phyloP scores from a whole-genome alignment of 1,140 invertebrate species.

The Dendroctonus valens region DNA sequence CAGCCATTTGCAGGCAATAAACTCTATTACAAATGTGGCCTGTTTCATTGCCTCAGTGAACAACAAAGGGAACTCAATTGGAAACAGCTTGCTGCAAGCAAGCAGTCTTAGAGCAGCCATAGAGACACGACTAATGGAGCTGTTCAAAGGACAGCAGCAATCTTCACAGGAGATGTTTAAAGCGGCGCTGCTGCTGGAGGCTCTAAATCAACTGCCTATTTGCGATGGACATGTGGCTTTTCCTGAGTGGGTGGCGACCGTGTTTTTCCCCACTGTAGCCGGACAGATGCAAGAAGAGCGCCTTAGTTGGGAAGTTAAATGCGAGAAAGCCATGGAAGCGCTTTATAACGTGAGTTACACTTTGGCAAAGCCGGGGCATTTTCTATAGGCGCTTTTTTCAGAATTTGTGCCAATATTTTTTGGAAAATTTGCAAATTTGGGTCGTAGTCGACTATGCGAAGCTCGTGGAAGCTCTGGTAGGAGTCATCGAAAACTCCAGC shows the following conservation, averaged over 20 bases:
- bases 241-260: no score
- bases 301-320: slow-evolving; percentile 9
- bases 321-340: slow-evolving; percentile 32
- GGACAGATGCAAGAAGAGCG: no score
- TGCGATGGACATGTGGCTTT: no score
- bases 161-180: slow-evolving; percentile 3
- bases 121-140: no score
- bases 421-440: slow-evolving; percentile 2
- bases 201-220: slow-evolving; percentile 10
- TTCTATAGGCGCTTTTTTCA: slow-evolving; percentile 6
- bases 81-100: no score
- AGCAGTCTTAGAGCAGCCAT: no score
- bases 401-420: slow-evolving; percentile 10
- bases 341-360: slow-evolving; percentile 36
- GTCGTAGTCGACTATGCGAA: slow-evolving; percentile 14
- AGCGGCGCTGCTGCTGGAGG: slow-evolving; percentile 14
- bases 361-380: background rate
- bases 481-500: slow-evolving; percentile 37
- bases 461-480: slow-evolving; percentile 16
- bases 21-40: slow-evolving; percentile 11
- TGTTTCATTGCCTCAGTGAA: slow-evolving; percentile 1
- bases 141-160: no score
- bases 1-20: slow-evolving; percentile 11
- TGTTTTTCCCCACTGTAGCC: no score
- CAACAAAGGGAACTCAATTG: background rate